phyloP scores from a whole-genome alignment of 2,797 vertebrate genomes.

The Falco cherrug region DNA sequence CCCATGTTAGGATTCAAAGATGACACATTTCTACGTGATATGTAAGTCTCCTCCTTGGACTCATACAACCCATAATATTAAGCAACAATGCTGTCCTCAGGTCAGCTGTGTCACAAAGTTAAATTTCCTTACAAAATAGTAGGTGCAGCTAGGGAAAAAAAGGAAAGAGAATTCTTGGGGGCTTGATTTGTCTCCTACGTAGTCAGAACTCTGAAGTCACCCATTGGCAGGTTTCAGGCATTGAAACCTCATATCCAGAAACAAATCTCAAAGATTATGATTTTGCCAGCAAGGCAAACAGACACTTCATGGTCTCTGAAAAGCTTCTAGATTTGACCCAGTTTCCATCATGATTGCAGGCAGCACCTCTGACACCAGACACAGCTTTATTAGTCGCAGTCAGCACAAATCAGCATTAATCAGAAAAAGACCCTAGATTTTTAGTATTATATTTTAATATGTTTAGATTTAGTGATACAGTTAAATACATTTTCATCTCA shows the following conservation, averaged over 20 bases:
- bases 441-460: background rate
- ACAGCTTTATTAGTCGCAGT: background rate
- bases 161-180: background rate
- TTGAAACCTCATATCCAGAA: background rate
- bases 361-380: background rate
- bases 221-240: background rate
- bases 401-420: background rate
- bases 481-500: background rate
- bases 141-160: background rate
- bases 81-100: background rate
- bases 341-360: rapidly evolving
- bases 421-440: background rate
- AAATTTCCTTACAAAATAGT: background rate
- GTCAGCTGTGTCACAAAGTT: background rate
- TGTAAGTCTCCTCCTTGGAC: background rate
- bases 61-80: background rate
- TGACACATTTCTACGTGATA: background rate
- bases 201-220: background rate
- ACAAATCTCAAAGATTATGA: background rate
- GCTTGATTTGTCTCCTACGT: background rate
- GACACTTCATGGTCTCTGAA: background rate
- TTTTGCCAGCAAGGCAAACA: background rate
- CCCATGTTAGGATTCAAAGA: background rate
- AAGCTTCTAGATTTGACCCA: background rate
- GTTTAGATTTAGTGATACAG: background rate